Conservation (phyloP, 1,140 invertebrate species). For the Pentalonia nigronervosa region DNA sequence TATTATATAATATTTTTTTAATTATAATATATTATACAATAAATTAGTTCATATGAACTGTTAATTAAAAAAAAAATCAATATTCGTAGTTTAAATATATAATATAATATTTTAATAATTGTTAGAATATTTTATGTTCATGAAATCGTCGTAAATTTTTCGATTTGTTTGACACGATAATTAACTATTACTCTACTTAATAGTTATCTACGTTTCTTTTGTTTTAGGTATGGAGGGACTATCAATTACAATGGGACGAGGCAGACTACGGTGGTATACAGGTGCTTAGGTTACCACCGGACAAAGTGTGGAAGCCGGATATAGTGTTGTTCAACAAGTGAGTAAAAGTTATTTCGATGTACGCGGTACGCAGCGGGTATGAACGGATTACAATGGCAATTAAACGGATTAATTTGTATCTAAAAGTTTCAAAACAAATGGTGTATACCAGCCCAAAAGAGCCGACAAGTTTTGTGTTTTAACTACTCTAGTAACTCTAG, state of each 20-base stretch:
- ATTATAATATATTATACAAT: background rate
- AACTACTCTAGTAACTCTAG: background rate
- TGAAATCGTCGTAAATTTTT: background rate
- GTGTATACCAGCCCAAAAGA: background rate
- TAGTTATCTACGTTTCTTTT: background rate
- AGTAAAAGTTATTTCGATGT: conserved; percentile 64
- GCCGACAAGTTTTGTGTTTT: conserved; percentile 20
- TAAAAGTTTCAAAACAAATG: conserved; percentile 38
- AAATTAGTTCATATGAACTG: background rate
- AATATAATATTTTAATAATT: background rate
- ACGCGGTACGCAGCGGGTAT: background rate
- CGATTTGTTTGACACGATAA: background rate
- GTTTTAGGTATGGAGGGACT: conserved; percentile 90
- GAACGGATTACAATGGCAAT: conserved; percentile 25
- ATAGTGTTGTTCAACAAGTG: conserved; percentile 99
- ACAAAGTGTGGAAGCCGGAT: conserved; percentile 99
- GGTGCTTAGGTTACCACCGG: conserved; percentile 92
- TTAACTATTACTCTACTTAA: background rate
- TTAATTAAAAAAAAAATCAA: background rate
- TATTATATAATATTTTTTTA: background rate
- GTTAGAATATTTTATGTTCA: background rate
- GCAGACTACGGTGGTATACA: conserved; percentile 97
- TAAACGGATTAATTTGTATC: conserved; percentile 46
- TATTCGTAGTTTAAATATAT: background rate
- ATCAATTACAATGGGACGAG: conserved; percentile 97